Conservation (phyloP, 2,888 invertebrate species). For the Callimorpha dominula region DNA sequence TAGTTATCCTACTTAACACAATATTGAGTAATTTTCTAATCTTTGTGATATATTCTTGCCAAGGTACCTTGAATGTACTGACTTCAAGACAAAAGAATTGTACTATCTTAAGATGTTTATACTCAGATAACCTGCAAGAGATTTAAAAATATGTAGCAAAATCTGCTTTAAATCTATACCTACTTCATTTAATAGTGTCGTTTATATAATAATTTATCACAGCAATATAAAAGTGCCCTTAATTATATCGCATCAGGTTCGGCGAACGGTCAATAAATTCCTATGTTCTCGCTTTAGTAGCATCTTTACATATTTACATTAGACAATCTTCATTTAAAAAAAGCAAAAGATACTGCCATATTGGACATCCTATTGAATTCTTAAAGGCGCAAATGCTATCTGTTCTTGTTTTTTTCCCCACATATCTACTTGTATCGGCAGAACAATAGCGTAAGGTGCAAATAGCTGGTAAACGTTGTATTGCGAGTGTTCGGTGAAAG, state of each 20-base stretch:
- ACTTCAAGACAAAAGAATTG: too few relatives aligned
- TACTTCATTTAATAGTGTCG: too few relatives aligned
- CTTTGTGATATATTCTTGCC: background rate
- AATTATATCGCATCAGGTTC: too few relatives aligned
- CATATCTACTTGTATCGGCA: constrained; percentile 33
- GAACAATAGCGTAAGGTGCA: constrained; percentile 72
- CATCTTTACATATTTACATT: background rate
- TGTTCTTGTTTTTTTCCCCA: constrained; percentile 27
- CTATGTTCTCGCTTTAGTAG: too few relatives aligned
- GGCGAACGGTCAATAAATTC: too few relatives aligned
- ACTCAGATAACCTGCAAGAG: too few relatives aligned
- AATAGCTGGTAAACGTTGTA: constrained; percentile 64
- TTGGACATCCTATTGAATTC: constrained; percentile 13
- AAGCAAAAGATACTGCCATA: constrained; percentile 2
- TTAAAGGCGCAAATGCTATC: constrained; percentile 7
- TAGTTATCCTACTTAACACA: background rate
- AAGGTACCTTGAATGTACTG: too few relatives aligned
- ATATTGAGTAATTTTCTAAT: background rate
- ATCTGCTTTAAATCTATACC: too few relatives aligned
- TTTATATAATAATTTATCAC: too few relatives aligned
- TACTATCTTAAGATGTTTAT: too few relatives aligned
- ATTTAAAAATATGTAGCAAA: too few relatives aligned
- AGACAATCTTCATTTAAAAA: background rate
- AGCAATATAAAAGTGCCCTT: too few relatives aligned
- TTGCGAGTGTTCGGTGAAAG: constrained; percentile 73